Evolutionary conservation across 2,113 vertebrate species (phyloP).

Genomic region (Spilogale gracilis): DNA sequence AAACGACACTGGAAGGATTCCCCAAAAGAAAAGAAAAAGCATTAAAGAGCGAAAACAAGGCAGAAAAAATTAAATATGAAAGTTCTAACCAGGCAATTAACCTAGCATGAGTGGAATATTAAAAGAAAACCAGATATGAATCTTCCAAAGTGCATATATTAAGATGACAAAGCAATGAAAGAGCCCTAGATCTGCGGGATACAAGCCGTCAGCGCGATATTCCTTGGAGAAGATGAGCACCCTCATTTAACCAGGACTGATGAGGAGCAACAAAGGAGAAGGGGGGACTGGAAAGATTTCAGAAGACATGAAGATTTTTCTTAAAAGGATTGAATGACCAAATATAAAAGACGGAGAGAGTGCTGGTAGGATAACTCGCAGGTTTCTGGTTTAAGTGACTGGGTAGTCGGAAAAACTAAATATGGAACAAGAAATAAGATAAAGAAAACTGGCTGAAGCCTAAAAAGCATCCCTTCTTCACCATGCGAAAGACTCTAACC

Average conservation of each 20-base stretch:
- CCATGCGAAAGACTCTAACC: not conserved
- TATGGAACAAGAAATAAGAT: not conserved
- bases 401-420: not conserved
- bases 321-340: not conserved
- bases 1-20: not conserved
- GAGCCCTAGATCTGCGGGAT: not conserved
- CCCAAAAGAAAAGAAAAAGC: not conserved
- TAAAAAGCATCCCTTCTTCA: slow-evolving; percentile 17
- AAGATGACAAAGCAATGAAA: not conserved
- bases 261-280: not conserved
- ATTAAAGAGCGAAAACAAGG: not conserved
- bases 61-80: not conserved
- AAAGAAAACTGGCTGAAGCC: not conserved
- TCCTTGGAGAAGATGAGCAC: not conserved
- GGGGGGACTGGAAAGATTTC: not conserved
- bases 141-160: slow-evolving; percentile 21
- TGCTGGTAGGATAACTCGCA: not conserved
- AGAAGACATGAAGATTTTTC: not conserved
- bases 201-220: not conserved
- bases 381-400: slow-evolving; percentile 11
- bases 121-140: not conserved
- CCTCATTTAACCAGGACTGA: not conserved
- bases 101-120: not conserved
- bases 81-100: not conserved
- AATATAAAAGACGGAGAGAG: not conserved